Evolutionary conservation across 2,797 vertebrate species (phyloP), one percentile per base, ranked within the genome.

Genomic region (Smutsia temminckii): DNA sequence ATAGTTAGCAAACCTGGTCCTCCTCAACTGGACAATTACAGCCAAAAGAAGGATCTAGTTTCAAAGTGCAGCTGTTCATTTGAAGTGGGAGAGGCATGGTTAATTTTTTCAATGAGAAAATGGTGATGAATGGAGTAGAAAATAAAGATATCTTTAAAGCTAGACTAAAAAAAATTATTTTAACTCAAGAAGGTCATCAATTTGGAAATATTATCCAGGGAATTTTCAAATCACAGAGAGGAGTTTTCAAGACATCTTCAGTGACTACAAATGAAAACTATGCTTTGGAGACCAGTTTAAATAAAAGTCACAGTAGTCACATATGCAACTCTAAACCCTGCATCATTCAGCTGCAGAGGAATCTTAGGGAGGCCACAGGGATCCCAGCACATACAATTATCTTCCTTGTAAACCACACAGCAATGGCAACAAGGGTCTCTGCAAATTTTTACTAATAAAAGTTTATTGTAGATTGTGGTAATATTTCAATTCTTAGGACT

Each of bases 31-130:
- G 95, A 92, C 95, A 97, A 97, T 97, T 96, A 93, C 8, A 90
- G 85, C 25, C 84, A n/a, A 80, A 83, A 87, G 91, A 80, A 85
- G 63, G 94, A 94, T 97, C 96, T 75, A 72, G 94, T 97, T 97
- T 97, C 97, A 97, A 97, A 97, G 97, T 63, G 80, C 96, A 97
- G 95, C 94, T 96, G 96, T 87, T 89, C 96, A 97, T 96, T 96
- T 97, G 95, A 97, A 96, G 97, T 94, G 68, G 96, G 80, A 95
- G 81, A 96, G 95, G 96, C 89, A 96, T 88, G 93, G 94, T 94
- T 96, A 96, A 96, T 97, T 97, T 97, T 94, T 96, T 95, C 95
- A 95, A 77, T 75, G 89, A 96, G 92, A 95, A 97, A 95, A 97
- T 85, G 89, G 66, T 97, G 94, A 96, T 85, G 89, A 96, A 97